These are phyloP conservation scores for Mastigias papua DNA, from an alignment of 30 jellyfish, hydroid and myxozoan genomes.

Conservation along the genomic window DNA sequence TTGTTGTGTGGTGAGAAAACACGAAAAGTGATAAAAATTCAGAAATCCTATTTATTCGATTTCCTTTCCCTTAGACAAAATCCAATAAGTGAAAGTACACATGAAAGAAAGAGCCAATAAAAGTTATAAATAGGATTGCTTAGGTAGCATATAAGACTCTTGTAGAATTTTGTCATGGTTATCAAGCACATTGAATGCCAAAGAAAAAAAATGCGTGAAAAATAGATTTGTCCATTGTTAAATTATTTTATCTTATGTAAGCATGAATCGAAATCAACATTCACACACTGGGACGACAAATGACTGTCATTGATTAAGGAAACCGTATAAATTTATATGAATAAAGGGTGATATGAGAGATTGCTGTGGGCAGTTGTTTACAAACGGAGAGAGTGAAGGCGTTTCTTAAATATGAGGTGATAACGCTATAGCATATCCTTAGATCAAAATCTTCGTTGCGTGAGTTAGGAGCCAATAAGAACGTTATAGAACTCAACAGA, in stretches of 20 bases:
- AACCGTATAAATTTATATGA: neutral
- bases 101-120: conserved; percentile 10
- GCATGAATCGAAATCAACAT: conserved; percentile 20
- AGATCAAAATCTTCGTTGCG: neutral
- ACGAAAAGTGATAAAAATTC: neutral
- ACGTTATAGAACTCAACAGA: neutral
- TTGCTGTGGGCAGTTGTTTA: conserved; percentile 16
- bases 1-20: neutral
- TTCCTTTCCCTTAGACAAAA: neutral
- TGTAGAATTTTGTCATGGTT: neutral
- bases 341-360: neutral
- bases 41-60: neutral
- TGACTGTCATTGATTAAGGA: neutral
- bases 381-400: neutral
- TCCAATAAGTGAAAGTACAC: neutral
- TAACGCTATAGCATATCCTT: neutral
- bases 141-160: neutral
- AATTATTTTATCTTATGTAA: conserved; percentile 29
- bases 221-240: neutral
- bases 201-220: conserved; percentile 13
- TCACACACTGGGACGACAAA: conserved; percentile 21
- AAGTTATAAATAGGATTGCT: neutral
- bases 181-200: neutral
- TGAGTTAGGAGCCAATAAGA: neutral
- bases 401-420: neutral